These are phyloP conservation scores for Empidonax alnorum DNA, from an alignment of 2,113 vertebrate species.

Conservation along the genomic window DNA sequence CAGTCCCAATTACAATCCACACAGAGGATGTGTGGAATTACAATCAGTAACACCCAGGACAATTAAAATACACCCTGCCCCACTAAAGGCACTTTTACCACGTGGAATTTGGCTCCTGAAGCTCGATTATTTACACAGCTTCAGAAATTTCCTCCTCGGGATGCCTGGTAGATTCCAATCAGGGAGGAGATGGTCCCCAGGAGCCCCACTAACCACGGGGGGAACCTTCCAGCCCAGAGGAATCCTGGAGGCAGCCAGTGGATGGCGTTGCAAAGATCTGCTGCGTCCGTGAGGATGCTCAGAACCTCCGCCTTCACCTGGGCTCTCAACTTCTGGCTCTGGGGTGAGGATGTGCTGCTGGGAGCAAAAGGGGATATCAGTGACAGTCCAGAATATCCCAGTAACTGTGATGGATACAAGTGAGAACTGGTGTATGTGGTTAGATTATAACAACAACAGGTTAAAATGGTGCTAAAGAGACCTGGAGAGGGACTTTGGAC, in stretches of 20 bases:
- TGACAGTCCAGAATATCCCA: neutral
- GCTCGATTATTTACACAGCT: neutral
- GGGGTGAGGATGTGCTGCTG: neutral
- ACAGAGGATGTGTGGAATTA: neutral
- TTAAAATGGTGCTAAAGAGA: neutral
- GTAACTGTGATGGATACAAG: neutral
- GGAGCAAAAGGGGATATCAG: neutral
- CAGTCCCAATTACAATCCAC: neutral
- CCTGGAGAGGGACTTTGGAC: neutral
- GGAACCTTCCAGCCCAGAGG: slow-evolving; percentile 89
- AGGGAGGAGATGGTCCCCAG: slow-evolving; percentile 91
- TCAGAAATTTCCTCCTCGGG: slow-evolving; percentile 5
- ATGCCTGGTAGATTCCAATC: slow-evolving; percentile 83
- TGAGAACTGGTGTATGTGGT: neutral
- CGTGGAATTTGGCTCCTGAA: neutral
- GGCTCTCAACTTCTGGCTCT: neutral
- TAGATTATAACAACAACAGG: neutral
- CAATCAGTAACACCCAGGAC: neutral
- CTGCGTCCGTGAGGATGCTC: slow-evolving; percentile 76
- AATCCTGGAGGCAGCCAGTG: slow-evolving; percentile 93
- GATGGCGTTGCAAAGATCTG: slow-evolving; percentile 88
- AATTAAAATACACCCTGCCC: neutral
- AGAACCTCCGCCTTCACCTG: slow-evolving; percentile 76
- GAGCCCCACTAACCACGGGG: slow-evolving; percentile 91
- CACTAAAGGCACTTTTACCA: neutral